Evolutionary conservation across 2,888 invertebrate species (phyloP), one percentile per base, ranked within the genome.

Genomic region (Pachycephus smyrnensis): DNA sequence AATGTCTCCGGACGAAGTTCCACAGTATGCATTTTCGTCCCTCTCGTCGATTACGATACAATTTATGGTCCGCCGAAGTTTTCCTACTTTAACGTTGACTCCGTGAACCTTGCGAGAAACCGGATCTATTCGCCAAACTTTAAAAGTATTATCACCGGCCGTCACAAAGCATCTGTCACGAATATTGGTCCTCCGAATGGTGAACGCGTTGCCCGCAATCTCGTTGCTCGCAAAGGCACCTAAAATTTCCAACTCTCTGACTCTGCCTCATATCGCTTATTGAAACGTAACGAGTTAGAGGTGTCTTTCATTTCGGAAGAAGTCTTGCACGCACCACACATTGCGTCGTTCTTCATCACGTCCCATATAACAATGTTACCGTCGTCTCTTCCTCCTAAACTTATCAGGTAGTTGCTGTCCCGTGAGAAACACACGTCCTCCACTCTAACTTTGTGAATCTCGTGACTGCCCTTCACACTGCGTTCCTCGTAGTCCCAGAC

Each of bases 371-470:
- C 95, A 68, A 98, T 94, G 83, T 96, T 95, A 68, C 97, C 97
- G 91, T 98, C 98, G 91, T 98, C 98, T 80, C 96, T 94, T 0
- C 98, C 98, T 0, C 98, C 98, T 69, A 98, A 93, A 0, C 97
- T 96, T 68, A 97, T 94, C 85, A 98, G 93, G 91, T 95, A 98
- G 76, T 94, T 94, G 85, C 97, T 97, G 90, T 96, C 95, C 4
- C 95, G 93, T 0, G 97, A 95, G 90, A 98, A 98, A 11, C 94
- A 93, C n/a, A 98, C 92, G 0, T 96, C 94, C 92, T 98, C 96
- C 0, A 98, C 96, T 68, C 97, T 94, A 0, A 97, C 98, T 93
- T 97, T 97, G 90, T 98, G 98, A 73, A 97, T 92, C 88, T 96
- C 96, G 91, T 98, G 95, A 76, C 94, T 94, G 0, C 94, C 94